A percentile compares a stretch with the other conserved stretches of the same genome.
These are phyloP conservation scores for Mesodorylaimus sp. DNA, from an alignment of 2,888 invertebrate genomes.

Conservation along the genomic window DNA sequence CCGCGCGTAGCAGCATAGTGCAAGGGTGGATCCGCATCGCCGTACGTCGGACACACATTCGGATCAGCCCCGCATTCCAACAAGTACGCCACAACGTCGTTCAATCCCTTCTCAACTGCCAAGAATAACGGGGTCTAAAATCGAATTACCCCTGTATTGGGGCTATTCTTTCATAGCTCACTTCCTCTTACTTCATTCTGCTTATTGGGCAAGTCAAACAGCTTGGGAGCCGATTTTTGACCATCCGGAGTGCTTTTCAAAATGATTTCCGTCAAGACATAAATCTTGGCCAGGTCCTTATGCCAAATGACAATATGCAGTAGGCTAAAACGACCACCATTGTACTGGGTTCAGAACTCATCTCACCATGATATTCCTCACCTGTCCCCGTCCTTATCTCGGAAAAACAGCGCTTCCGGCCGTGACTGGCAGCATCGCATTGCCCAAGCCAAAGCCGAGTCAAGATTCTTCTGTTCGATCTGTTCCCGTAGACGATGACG, in stretches of 20 bases:
- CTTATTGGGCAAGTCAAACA: constrained; percentile 24
- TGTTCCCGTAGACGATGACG: constrained; percentile 17
- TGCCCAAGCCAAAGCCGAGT: constrained; percentile 27
- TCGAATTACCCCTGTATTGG: too few relatives aligned
- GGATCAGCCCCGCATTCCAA: constrained; percentile 25
- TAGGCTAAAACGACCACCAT: constrained; percentile 16
- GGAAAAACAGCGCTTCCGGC: constrained; percentile 17
- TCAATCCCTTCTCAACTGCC: constrained; percentile 22
- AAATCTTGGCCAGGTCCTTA: constrained; percentile 25
- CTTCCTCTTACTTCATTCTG: constrained; percentile 19
- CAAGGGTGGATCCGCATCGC: constrained; percentile 21
- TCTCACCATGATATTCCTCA: constrained; percentile 1
- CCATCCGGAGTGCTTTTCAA: constrained; percentile 21
- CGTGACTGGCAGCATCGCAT: constrained; percentile 19
- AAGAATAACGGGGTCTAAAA: constrained; percentile 23
- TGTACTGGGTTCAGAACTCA: too few relatives aligned
- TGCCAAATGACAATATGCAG: constrained; percentile 27
- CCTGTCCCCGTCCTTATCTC: constrained; percentile 26
- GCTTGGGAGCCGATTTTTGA: constrained; percentile 14
- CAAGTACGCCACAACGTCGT: constrained; percentile 25
- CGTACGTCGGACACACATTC: constrained; percentile 17
- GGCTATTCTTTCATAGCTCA: too few relatives aligned
- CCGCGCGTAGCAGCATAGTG: constrained; percentile 27
- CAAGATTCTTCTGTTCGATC: constrained; percentile 21
- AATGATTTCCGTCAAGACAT: constrained; percentile 26